Percentiles rank a stretch among this genome's conserved stretches.
These are phyloP conservation scores for Salarias fasciatus DNA, from an alignment of 2,797 vertebrate species.

Conservation along the genomic window DNA sequence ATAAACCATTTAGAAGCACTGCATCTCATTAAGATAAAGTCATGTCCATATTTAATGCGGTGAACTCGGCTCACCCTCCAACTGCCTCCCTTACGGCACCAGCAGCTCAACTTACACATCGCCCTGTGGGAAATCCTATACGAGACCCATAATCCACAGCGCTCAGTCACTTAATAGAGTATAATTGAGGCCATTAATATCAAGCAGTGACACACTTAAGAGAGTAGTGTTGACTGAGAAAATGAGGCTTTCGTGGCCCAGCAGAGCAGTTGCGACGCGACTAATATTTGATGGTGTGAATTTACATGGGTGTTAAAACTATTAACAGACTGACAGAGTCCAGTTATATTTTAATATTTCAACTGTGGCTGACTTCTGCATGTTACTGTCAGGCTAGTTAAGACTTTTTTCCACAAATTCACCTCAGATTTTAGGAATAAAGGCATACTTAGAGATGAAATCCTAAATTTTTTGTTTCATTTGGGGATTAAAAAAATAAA, in stretches of 20 bases:
- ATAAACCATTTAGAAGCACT: not conserved
- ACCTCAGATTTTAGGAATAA: not conserved
- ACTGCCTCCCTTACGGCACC: slow-evolving; percentile 1
- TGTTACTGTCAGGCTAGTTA: not conserved
- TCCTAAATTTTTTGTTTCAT: too few species aligned
- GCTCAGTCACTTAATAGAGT: slow-evolving; percentile 19
- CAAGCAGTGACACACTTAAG: slow-evolving; percentile 5
- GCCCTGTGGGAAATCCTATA: slow-evolving; percentile 13
- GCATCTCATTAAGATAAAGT: slow-evolving; percentile 14
- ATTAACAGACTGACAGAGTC: not conserved
- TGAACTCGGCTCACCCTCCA: slow-evolving; percentile 10
- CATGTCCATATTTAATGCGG: slow-evolving; percentile 19
- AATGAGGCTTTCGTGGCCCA: slow-evolving; percentile 1
- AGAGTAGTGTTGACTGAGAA: slow-evolving; percentile 6
- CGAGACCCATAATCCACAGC: slow-evolving; percentile 25
- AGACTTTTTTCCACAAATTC: not conserved
- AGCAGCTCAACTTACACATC: slow-evolving; percentile 1
- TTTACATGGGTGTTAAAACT: not conserved
- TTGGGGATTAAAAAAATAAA: not conserved
- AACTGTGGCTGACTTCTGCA: not conserved
- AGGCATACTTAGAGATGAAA: too few species aligned
- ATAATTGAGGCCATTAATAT: slow-evolving; percentile 24
- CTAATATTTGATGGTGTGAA: not conserved
- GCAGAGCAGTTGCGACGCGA: not conserved
- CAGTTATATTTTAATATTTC: not conserved